Percentiles rank a stretch among this genome's conserved stretches.
phyloP scores from a whole-genome alignment of 2,888 invertebrate species.

The Hypomecis punctinalis region DNA sequence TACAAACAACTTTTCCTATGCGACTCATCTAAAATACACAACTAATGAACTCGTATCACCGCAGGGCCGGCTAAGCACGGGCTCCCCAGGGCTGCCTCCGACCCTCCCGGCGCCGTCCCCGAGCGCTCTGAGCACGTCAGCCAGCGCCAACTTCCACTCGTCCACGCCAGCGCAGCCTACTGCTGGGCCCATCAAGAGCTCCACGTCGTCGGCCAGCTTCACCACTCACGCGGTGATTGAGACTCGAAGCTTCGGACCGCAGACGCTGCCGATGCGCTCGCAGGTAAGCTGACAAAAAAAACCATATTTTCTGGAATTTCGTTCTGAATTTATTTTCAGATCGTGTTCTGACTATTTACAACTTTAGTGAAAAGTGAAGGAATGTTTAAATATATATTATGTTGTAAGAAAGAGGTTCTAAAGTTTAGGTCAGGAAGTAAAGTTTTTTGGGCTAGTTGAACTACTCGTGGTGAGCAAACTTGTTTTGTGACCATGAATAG shows the following conservation, averaged over 20 bases:
- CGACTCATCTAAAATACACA: background rate
- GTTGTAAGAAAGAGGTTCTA: too few relatives aligned
- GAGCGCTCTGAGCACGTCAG: conserved; percentile 86
- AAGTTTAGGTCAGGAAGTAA: too few relatives aligned
- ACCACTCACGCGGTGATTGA: conserved; percentile 80
- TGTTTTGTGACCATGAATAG: too few relatives aligned
- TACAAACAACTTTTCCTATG: too few relatives aligned
- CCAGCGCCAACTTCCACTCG: conserved; percentile 86
- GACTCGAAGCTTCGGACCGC: conserved; percentile 79
- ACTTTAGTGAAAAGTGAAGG: too few relatives aligned
- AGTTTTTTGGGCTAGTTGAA: too few relatives aligned
- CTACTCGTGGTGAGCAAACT: too few relatives aligned
- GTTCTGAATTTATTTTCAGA: background rate
- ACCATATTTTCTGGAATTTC: background rate
- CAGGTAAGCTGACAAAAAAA: conserved; percentile 60
- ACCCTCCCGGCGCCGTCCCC: conserved; percentile 90
- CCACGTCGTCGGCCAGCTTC: conserved; percentile 86
- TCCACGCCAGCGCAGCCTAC: conserved; percentile 66
- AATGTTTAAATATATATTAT: too few relatives aligned
- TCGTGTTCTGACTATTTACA: background rate
- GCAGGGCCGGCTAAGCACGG: conserved; percentile 76
- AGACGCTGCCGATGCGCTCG: conserved; percentile 79
- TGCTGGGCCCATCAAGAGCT: conserved; percentile 80
- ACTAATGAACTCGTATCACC: background rate
- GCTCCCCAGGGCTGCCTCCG: conserved; percentile 88